Evolutionary conservation across 2,888 invertebrate species (phyloP), one percentile per base, ranked within the genome.

Genomic region (Spisula solida): DNA sequence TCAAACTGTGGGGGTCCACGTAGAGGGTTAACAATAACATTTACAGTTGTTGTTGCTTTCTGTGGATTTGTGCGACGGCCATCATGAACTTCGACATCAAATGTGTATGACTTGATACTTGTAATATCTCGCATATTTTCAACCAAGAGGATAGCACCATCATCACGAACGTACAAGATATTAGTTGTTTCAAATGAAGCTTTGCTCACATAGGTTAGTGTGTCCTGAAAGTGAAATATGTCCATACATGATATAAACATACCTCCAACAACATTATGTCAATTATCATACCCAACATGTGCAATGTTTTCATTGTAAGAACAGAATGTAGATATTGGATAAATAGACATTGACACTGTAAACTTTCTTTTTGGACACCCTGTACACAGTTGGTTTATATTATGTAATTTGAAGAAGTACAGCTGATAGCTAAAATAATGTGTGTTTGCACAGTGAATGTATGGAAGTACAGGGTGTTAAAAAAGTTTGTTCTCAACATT

Each of bases 1-100:
- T 82, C 60, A 79, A 95, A 94, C 34, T n/a, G 75, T 8, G 95
- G 95, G 18, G 94, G 93, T 47, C 93, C 94, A 18, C 51, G 34
- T 48, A 95, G 90, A n/a, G 93, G 85, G 0, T 31, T 85, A 0
- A 95, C 94, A 16, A 16, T 92, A 34, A 95, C 93, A 1, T n/a
- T 56, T 20, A 95, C 94, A 4, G 88, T 85, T 5, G 93, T 93
- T 14, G 56, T 85, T 12, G 31, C 93, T 0, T 75, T 89, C 56
- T 93, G 89, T 86, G 5, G 94, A 93, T 82, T 90, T 12, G 89
- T 90, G 14, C 25, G 82, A 10, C 93, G 93, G 60, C 87, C 89
- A 86, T 95, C 95, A 41, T 78, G 81, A 0, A 88, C 94, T 60
- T 81, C 41, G 0, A 93, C 94, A 16, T 90, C 20, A 56, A 94